A percentile compares a stretch with the other conserved stretches of the same genome.
phyloP scores from a whole-genome alignment of 2,113 vertebrate genomes.

The Daubentonia madagascariensis region DNA sequence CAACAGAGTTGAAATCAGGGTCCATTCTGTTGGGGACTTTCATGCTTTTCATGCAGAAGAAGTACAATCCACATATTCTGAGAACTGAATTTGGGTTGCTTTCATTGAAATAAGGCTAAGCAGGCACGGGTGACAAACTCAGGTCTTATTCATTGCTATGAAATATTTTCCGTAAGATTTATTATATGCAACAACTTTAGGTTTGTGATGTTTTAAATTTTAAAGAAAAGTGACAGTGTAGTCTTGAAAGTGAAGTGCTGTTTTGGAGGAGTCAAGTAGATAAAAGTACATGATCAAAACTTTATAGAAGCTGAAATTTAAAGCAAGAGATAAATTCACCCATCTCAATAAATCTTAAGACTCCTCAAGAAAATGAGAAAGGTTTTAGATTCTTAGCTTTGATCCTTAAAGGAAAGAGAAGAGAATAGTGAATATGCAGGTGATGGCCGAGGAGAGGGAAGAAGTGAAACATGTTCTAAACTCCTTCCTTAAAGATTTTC shows the following conservation, averaged over 20 bases:
- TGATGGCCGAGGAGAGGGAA: background rate
- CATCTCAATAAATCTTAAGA: background rate
- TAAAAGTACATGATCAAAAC: background rate
- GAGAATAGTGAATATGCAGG: background rate
- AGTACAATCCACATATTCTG: background rate
- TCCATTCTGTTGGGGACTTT: background rate
- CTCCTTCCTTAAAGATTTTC: background rate
- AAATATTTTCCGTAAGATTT: background rate
- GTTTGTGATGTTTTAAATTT: background rate
- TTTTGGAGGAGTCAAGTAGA: background rate
- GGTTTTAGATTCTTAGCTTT: background rate
- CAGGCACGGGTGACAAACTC: background rate
- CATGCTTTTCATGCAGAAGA: background rate
- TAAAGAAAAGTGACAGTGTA: background rate
- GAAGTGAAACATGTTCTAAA: background rate
- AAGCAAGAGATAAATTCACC: background rate
- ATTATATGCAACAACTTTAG: background rate
- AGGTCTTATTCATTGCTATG: background rate
- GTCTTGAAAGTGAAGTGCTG: background rate
- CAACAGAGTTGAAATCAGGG: background rate
- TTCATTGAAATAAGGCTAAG: background rate
- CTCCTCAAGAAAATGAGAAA: background rate
- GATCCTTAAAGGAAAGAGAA: background rate
- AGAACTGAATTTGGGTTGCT: background rate
- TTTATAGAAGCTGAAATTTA: background rate